Conservation (phyloP, 2,888 invertebrate genomes). For the Calliphora vomitoria region DNA sequence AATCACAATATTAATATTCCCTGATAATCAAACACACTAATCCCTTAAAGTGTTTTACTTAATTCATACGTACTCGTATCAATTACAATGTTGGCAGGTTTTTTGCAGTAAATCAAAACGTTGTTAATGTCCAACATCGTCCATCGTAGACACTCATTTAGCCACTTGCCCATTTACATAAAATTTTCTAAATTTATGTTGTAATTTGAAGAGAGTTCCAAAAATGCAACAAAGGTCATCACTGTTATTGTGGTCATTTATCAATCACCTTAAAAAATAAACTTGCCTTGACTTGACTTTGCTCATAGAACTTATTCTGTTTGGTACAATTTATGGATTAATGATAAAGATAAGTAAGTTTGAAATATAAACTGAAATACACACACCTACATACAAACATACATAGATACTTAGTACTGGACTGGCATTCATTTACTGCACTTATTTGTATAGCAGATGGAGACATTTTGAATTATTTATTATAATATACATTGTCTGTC, state of each 20-base stretch:
- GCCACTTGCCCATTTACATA: not conserved
- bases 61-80: not conserved
- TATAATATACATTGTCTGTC: constrained; percentile 27
- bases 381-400: not conserved
- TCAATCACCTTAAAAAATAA: constrained; percentile 34
- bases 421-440: not conserved
- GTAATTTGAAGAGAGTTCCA: not conserved
- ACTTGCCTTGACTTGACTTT: constrained; percentile 34
- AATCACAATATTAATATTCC: too few relatives aligned
- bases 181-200: constrained; percentile 4
- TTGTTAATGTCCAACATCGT: not conserved
- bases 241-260: constrained; percentile 20
- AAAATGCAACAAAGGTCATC: constrained; percentile 35
- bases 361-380: not conserved
- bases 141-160: not conserved
- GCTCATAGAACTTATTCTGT: not conserved
- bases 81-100: not conserved
- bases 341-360: constrained; percentile 6
- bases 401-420: not conserved
- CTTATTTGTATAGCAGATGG: not conserved
- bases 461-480: constrained; percentile 47
- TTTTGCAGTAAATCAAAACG: not conserved
- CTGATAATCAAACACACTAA: too few relatives aligned
- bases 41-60: too few relatives aligned
- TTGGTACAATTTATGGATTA: constrained; percentile 24